Conservation (phyloP, 2,797 vertebrate species). For the Neoniphon sammara region DNA sequence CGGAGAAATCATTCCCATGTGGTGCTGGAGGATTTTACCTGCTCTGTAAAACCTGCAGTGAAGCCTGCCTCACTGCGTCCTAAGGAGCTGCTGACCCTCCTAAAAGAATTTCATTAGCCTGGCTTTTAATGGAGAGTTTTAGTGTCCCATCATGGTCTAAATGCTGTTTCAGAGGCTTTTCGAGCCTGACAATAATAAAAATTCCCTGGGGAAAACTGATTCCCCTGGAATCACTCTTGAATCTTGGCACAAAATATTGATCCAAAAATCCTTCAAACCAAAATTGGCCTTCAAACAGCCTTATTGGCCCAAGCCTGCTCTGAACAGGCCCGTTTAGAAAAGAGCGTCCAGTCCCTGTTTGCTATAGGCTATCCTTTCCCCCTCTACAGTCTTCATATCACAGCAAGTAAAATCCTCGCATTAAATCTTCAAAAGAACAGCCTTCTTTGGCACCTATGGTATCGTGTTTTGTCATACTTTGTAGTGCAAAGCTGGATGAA, state of each 20-base stretch:
- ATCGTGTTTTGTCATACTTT: not conserved
- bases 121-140: slow-evolving; percentile 1
- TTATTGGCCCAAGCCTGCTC: not conserved
- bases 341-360: not conserved
- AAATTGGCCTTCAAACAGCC: no score
- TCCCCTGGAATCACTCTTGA: not conserved
- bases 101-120: slow-evolving; percentile 17
- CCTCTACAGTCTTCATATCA: slow-evolving; percentile 10
- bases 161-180: not conserved
- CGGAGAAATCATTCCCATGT: not conserved
- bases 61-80: not conserved
- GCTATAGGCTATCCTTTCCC: not conserved
- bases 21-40: slow-evolving; percentile 18
- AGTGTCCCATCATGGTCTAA: not conserved
- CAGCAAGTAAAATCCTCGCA: slow-evolving; percentile 1
- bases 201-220: not conserved
- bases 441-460: slow-evolving; percentile 1
- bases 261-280: no score
- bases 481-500: slow-evolving; percentile 10
- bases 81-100: slow-evolving; percentile 5
- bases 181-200: not conserved
- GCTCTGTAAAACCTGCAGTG: slow-evolving; percentile 23
- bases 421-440: slow-evolving; percentile 26
- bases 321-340: slow-evolving; percentile 6
- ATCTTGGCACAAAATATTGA: no score